Evolutionary conservation across 2,113 vertebrate species (phyloP).

Genomic region (Hemiprocne comata): DNA sequence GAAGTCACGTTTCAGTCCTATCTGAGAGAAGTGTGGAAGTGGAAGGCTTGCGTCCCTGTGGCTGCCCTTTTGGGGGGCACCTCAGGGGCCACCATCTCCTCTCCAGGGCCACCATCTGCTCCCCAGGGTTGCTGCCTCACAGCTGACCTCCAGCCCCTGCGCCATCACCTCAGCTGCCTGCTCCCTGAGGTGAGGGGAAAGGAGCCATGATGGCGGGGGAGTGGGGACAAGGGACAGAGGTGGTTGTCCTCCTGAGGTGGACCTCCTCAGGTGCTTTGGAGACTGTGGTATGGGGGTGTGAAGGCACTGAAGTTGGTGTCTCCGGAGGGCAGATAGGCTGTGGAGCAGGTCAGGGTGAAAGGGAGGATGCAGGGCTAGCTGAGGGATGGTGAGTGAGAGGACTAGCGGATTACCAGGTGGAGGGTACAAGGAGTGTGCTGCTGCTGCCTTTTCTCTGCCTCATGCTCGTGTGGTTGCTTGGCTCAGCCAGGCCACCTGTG

Average conservation of each 20-base stretch:
- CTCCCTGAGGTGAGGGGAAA: rapidly evolving
- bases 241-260: not conserved
- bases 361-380: rapidly evolving
- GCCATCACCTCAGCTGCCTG: rapidly evolving
- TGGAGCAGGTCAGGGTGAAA: not conserved
- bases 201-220: rapidly evolving
- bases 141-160: rapidly evolving
- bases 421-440: rapidly evolving
- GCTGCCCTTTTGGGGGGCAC: not conserved
- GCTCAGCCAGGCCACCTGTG: rapidly evolving
- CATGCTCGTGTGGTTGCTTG: rapidly evolving
- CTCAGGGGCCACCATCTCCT: no score
- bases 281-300: rapidly evolving
- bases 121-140: not conserved
- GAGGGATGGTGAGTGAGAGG: not conserved
- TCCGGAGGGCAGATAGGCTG: not conserved
- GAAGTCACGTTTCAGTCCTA: rapidly evolving
- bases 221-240: rapidly evolving
- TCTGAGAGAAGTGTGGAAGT: rapidly evolving
- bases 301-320: rapidly evolving
- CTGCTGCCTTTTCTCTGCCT: not conserved
- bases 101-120: no score
- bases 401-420: rapidly evolving
- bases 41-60: rapidly evolving
- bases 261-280: not conserved